Base-by-base conservation (phyloP, 2,888 invertebrate species). In the Aelia acuminata region DNA sequence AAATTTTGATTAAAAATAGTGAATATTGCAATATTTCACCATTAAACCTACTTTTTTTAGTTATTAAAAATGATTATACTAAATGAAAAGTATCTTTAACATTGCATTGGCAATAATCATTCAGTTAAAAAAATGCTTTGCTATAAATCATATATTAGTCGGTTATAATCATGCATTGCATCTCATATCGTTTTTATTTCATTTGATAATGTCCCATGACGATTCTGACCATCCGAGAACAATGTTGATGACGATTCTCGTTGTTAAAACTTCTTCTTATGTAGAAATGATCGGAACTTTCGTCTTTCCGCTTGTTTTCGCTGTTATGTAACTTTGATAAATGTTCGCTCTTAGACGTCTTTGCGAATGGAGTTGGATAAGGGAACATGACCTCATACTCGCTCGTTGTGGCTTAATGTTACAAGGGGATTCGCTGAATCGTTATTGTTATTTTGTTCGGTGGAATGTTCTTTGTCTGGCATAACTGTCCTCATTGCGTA, bases 381-480 rank as follows among this genome's bases (percentile, higher is more conserved):
- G 57, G 57, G 2, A 15, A 26, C 13, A 26, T 57, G 57, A 57
- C 57, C 57, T 57, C 57, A 57, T 26, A 10, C 7, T 4, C 53
- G 3, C n/a, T 53, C 4, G 53, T 57, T 26, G 57, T 26, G 1
- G 53, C 26, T 57, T 57, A 26, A 57, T 57, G 57, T 26, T 57
- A 57, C 57, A 5, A 5, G n/a, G n/a, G n/a, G 53, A n/a, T n/a
- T 53, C 57, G 26, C 26, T 57, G 57, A 57, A 8, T 57, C 57
- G 26, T 57, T 57, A 57, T 57, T 57, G 57, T 57, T 57, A 57
- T 57, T 57, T 57, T 57, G 11, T 13, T n/a, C 57, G 13, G 26
- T 57, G 57, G 57, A 57, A 57, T 57, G 57, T 57, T 26, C 57
- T 57, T 57, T 57, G 57, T 57, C n/a, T 57, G 57, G 57, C 2